phyloP scores from a whole-genome alignment of 2,888 invertebrate species.

The Tachina grossa region DNA sequence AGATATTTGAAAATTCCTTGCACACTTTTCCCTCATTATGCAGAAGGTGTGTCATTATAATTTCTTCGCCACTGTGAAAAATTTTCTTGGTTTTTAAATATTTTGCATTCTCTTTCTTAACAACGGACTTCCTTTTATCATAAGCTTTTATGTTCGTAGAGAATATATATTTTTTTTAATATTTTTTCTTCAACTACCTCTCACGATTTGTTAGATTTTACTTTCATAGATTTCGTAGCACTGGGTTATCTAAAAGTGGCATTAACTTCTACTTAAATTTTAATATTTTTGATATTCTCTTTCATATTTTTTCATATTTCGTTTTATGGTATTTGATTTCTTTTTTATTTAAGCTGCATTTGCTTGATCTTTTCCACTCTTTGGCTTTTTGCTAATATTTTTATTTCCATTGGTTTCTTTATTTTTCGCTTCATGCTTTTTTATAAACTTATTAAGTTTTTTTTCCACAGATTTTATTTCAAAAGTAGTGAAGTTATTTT shows the following conservation, averaged over 20 bases:
- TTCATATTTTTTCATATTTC: constrained; percentile 13
- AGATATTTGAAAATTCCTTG: too few relatives aligned
- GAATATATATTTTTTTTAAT: neutral
- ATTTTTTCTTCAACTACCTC: constrained; percentile 16
- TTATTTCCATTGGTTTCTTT: constrained; percentile 23
- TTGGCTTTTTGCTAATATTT: constrained; percentile 23
- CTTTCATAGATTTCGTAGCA: neutral
- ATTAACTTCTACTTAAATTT: constrained; percentile 55
- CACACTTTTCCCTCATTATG: too few relatives aligned
- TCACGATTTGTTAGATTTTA: constrained; percentile 17
- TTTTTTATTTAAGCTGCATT: constrained; percentile 38
- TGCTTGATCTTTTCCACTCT: constrained; percentile 32
- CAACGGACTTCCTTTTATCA: constrained; percentile 41
- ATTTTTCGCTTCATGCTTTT: constrained; percentile 38
- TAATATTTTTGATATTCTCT: constrained; percentile 1
- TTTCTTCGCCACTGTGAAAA: neutral
- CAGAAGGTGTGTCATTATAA: too few relatives aligned
- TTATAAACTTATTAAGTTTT: constrained; percentile 8
- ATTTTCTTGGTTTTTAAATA: constrained; percentile 18
- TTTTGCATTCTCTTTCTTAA: constrained; percentile 29
- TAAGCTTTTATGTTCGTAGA: constrained; percentile 33
- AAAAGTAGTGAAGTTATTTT: constrained; percentile 22
- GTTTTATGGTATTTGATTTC: constrained; percentile 30
- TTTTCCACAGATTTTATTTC: constrained; percentile 30
- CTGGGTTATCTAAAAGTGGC: constrained; percentile 55